These are phyloP conservation scores for Gadopsis marmoratus DNA, from an alignment of 2,797 vertebrate genomes.

Conservation along the genomic window DNA sequence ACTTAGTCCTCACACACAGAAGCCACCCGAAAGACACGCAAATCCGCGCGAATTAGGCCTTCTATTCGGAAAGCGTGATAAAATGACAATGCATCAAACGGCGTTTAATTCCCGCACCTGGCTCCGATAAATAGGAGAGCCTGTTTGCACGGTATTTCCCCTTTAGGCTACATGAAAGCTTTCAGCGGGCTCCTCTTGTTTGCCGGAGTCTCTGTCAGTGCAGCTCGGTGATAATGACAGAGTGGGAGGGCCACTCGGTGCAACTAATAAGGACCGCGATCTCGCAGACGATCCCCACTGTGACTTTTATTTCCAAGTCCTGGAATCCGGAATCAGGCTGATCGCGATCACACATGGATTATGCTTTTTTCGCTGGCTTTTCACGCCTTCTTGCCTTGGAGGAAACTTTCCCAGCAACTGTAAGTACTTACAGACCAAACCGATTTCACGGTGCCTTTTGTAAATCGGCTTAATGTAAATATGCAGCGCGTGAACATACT, in stretches of 20 bases:
- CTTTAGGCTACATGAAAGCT: constrained; percentile 53
- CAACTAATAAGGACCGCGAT: constrained; percentile 98
- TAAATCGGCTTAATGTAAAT: neutral
- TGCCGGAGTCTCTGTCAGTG: constrained; percentile 76
- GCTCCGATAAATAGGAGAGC: constrained; percentile 41
- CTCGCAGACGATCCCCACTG: constrained; percentile 85
- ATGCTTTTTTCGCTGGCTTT: constrained; percentile 64
- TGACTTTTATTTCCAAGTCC: constrained; percentile 89
- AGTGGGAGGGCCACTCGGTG: constrained; percentile 96
- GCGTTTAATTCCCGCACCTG: constrained; percentile 68
- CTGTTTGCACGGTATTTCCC: constrained; percentile 59
- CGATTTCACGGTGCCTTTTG: neutral
- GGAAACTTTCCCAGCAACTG: constrained; percentile 83
- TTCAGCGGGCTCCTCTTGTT: constrained; percentile 64
- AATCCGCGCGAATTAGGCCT: constrained; percentile 33
- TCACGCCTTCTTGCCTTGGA: constrained; percentile 64
- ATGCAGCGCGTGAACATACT: constrained; percentile 1
- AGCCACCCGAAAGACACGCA: constrained; percentile 27
- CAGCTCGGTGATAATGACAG: constrained; percentile 86
- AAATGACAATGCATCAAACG: constrained; percentile 64
- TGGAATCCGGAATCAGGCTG: constrained; percentile 79
- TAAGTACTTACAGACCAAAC: constrained; percentile 76
- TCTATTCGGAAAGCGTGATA: constrained; percentile 36
- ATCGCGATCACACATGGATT: constrained; percentile 80
- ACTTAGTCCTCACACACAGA: constrained; percentile 8